These are phyloP conservation scores for Tetramorium bicarinatum DNA, from an alignment of 2,888 invertebrate species.

Conservation along the genomic window DNA sequence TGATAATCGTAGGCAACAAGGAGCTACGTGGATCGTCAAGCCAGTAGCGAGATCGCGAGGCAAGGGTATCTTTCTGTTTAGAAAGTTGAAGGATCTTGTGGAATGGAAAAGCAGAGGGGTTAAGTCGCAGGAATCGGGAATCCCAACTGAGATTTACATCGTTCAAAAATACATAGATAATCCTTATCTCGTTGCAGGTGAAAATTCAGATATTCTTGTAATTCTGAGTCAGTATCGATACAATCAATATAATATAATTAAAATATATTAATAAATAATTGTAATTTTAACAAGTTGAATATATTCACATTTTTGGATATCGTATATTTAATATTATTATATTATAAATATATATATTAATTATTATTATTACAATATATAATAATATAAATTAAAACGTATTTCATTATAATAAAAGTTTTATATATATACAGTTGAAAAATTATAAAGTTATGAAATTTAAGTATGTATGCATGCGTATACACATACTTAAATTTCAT, in stretches of 20 bases:
- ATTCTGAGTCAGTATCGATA: conserved; percentile 51
- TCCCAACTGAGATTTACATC: conserved; percentile 85
- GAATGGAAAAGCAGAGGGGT: conserved; percentile 81
- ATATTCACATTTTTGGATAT: background rate
- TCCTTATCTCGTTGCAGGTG: conserved; percentile 88
- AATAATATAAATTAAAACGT: background rate
- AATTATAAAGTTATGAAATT: background rate
- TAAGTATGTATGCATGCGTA: background rate
- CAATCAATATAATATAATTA: background rate
- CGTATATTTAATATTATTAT: conserved; percentile 16
- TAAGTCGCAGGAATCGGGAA: conserved; percentile 48
- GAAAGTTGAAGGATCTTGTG: conserved; percentile 84
- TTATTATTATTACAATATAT: background rate
- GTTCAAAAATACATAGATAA: conserved; percentile 89
- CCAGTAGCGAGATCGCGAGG: conserved; percentile 89
- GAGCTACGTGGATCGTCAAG: conserved; percentile 90
- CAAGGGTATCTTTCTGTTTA: conserved; percentile 89
- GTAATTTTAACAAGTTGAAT: background rate
- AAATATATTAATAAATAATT: conserved; percentile 3
- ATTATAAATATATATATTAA: background rate
- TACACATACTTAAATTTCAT: background rate
- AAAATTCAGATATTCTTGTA: conserved; percentile 23
- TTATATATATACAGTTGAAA: background rate
- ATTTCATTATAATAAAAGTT: conserved; percentile 5
- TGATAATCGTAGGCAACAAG: conserved; percentile 81